phyloP scores from a whole-genome alignment of 2,888 invertebrate genomes.

The Trichogramma evanescens region DNA sequence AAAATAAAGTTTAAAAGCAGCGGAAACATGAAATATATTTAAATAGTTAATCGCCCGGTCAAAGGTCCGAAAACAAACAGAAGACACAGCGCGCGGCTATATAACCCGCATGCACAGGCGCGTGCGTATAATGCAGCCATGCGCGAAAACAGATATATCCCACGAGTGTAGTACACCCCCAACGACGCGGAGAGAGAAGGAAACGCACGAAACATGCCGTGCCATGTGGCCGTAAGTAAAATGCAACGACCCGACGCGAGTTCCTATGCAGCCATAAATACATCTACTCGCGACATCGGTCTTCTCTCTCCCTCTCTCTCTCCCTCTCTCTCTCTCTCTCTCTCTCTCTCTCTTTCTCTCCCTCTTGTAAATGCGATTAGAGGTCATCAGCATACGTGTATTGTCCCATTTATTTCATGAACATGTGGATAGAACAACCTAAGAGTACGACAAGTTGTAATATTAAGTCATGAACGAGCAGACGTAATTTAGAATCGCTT shows the following conservation, averaged over 20 bases:
- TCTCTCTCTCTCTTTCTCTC: too few relatives aligned
- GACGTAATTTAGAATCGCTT: neutral
- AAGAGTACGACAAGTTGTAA: neutral
- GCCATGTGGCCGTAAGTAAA: constrained; percentile 36
- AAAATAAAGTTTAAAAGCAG: too few relatives aligned
- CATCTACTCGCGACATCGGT: neutral
- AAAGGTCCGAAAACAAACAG: too few relatives aligned
- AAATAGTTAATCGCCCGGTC: too few relatives aligned
- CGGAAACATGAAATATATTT: too few relatives aligned
- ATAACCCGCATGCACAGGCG: too few relatives aligned
- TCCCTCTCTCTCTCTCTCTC: too few relatives aligned
- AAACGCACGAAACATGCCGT: constrained; percentile 42
- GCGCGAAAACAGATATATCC: too few relatives aligned
- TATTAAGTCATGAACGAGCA: neutral
- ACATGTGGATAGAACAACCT: neutral
- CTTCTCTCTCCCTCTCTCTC: too few relatives aligned
- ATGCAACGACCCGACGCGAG: constrained; percentile 10
- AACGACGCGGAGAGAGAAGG: constrained; percentile 9
- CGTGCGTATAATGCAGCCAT: too few relatives aligned
- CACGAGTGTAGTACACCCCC: too few relatives aligned
- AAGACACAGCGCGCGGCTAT: too few relatives aligned
- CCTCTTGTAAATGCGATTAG: constrained; percentile 6
- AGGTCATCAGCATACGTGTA: neutral
- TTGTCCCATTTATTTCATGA: neutral
- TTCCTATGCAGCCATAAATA: constrained; percentile 4